These are phyloP conservation scores for Crypturellus undulatus DNA, from an alignment of 2,113 vertebrate species.

Conservation along the genomic window DNA sequence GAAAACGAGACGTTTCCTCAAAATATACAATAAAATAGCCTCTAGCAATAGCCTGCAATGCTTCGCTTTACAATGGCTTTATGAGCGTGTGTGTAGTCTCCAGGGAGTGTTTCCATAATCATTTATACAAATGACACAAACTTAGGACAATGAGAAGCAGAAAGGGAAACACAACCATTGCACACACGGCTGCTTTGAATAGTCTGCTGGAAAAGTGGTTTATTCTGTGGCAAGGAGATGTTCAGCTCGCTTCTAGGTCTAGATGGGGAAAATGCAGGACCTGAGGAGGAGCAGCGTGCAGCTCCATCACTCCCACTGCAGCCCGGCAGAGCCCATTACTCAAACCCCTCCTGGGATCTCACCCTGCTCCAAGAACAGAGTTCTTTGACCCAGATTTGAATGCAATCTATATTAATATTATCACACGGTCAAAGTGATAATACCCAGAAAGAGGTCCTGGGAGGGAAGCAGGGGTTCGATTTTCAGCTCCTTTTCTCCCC, in stretches of 20 bases:
- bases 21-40: slow-evolving; percentile 67
- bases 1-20: slow-evolving; percentile 53
- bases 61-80: slow-evolving; percentile 50
- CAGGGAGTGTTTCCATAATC: slow-evolving; percentile 50
- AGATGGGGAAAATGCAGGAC: background rate
- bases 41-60: slow-evolving; percentile 54
- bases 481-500: background rate
- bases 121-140: slow-evolving; percentile 67
- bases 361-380: background rate
- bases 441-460: background rate
- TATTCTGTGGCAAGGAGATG: background rate
- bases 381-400: background rate
- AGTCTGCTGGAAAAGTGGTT: background rate
- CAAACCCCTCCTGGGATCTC: background rate
- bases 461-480: accelerated
- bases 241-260: background rate
- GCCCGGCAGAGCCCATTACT: background rate
- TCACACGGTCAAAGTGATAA: background rate
- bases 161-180: slow-evolving; percentile 14
- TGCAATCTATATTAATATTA: background rate
- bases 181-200: background rate
- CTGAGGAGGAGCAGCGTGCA: background rate
- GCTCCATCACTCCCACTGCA: background rate
- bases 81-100: background rate
- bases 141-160: slow-evolving; percentile 46